Base-by-base conservation (phyloP, 2,797 vertebrate genomes). In the Pygocentrus nattereri region DNA sequence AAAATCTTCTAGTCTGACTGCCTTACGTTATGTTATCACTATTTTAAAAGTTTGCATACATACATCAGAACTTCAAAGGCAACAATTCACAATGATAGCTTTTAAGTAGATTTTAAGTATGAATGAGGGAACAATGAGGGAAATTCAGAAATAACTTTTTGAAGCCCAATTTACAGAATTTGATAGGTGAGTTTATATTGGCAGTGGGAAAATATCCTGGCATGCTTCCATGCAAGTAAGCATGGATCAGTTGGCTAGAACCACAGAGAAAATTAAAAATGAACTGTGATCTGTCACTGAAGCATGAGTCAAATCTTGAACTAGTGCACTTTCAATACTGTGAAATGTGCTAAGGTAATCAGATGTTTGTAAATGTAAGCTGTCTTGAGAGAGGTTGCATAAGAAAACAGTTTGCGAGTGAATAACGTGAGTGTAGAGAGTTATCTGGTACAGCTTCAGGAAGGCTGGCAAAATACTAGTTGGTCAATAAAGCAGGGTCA, bases 401-500 rank as follows among this genome's bases (percentile, higher is more conserved):
- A 7, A 34, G 16, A 31, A 31, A 58, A 5, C 10, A 13, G 25
- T 10, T 16, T 13, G 27, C 31, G 50, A 44, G 47, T 15, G 67
- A 6, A 30, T 31, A 12, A 47, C 16, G 21, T 67, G 18, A 62
- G 61, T 8, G 27, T 49, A 50, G 5, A 15, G 27, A 11, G 73
- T 61, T 30, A 19, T 49, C 3, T 41, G 47, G 30, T 19, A 18
- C 1, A 13, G 27, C 19, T 34, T 21, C 25, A n/a, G 11, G 30
- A 56, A 38, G 31, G 52, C 31, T 25, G 21, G 71, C 30, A 38
- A 41, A 25, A 73, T 58, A 38, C 71, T 12, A 73, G 54, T 8
- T 21, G 19, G 38, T 58, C 49, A 50, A 72, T 0, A 31, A 47
- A 54, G 67, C 31, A 38, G 77, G 65, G 77, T 70, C 68, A 68